Evolutionary conservation across 2,113 vertebrate species (phyloP), one percentile per base, ranked within the genome.

Genomic region (Tringa solitaria): DNA sequence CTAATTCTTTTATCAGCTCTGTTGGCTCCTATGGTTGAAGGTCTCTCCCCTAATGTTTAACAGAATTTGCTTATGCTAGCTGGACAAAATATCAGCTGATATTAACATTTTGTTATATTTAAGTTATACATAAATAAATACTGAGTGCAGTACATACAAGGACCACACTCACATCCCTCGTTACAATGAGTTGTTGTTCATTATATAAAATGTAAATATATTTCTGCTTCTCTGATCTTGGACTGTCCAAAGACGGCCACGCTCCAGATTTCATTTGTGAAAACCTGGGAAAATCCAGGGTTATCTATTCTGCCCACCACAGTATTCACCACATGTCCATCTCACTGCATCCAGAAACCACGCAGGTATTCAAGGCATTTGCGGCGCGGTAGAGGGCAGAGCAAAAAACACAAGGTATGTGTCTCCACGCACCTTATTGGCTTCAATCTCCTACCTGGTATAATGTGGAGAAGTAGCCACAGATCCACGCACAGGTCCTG

Each of bases 1-100:
- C 37, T 95, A 92, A 93, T 90, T 92, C 83, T 78, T 90, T 91
- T 91, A 94, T 82, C 86, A 93, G 73, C 48, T 89, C 4, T 32
- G 37, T 32, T 69, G 89, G 81, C 27, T 82, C n/a, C 74, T 72
- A 8, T 1, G 1, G 63, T 13, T 90, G 77, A 92, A 84, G 46
- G 65, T 72, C 69, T 92, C 28, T 81, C 84, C 59, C 70, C 67
- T 83, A 67, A 73, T 56, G 75, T 79, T 85, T 69, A 85, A 87
- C 18, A 67, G 69, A 91, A 91, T 79, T 90, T 93, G 54, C 63
- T 89, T 93, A 72, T 1, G 4, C 82, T 91, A 82, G 53, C 48
- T 79, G 53, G 91, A 45, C 61, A 88, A 90, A 84, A 35, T n/a
- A 89, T 6, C 45, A 93, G 81, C n/a, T 72, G 77, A 87, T 81